Percentiles rank a stretch among this genome's conserved stretches.
These are phyloP conservation scores for Epizoanthus ramosus DNA, from an alignment of 92 coral and sea anemone species.

Conservation along the genomic window DNA sequence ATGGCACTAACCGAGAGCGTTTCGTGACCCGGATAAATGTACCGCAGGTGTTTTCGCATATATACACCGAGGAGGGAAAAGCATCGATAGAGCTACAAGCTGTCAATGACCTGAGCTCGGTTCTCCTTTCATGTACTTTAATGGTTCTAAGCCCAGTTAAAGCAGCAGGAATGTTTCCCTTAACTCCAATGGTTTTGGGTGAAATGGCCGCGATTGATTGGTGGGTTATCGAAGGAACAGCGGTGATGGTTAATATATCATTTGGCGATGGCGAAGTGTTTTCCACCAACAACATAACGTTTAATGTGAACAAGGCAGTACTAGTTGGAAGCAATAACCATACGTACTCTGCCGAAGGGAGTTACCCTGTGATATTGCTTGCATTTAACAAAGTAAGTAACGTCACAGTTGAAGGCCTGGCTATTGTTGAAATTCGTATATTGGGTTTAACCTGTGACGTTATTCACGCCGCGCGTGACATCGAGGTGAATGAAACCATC, in stretches of 20 bases:
- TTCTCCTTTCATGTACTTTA: constrained; percentile 38
- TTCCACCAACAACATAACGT: constrained; percentile 21
- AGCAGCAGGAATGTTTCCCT: constrained; percentile 38
- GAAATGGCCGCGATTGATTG: constrained; percentile 57
- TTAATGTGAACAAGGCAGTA: constrained; percentile 27
- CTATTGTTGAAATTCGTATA: constrained; percentile 58
- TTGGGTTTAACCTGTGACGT: constrained; percentile 51
- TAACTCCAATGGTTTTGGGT: constrained; percentile 35
- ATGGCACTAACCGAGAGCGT: constrained; percentile 23
- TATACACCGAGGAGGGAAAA: constrained; percentile 27
- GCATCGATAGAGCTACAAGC: constrained; percentile 45
- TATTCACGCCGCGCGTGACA: constrained; percentile 63
- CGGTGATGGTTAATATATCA: constrained; percentile 54
- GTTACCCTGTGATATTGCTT: constrained; percentile 54
- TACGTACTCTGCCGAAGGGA: constrained; percentile 53
- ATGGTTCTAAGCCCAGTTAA: constrained; percentile 42
- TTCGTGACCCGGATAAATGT: constrained; percentile 42
- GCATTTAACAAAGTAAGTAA: constrained; percentile 59
- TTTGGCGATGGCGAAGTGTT: constrained; percentile 65
- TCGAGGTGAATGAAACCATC: constrained; percentile 90
- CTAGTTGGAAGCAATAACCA: constrained; percentile 32
- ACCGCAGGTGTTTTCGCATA: constrained; percentile 32
- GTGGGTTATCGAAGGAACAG: constrained; percentile 69
- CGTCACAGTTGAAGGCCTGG: constrained; percentile 28
- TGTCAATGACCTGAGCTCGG: constrained; percentile 49